These are phyloP conservation scores for Pectinophora gossypiella DNA, from an alignment of 1,140 invertebrate species.

Conservation along the genomic window DNA sequence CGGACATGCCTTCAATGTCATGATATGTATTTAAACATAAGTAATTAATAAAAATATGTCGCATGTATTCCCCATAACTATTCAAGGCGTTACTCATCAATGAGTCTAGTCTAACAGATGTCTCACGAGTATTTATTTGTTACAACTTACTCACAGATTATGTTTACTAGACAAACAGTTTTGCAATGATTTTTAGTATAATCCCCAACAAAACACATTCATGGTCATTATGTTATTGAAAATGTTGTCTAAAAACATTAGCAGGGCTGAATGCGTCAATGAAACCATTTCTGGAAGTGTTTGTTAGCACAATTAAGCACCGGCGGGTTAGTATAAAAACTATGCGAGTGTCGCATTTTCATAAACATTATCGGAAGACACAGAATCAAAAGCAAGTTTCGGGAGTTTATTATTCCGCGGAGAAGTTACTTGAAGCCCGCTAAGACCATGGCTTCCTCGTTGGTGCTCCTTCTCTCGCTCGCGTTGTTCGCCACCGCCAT, in stretches of 20 bases:
- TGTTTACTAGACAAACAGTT: conserved; percentile 10
- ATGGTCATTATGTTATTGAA: conserved; percentile 66
- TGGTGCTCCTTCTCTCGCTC: conserved; percentile 38
- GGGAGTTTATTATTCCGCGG: conserved; percentile 18
- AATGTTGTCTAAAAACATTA: conserved; percentile 43
- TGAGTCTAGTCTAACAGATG: neutral
- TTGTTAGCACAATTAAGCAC: conserved; percentile 53
- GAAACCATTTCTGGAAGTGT: conserved; percentile 47
- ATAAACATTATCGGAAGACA: conserved; percentile 24
- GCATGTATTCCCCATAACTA: no score
- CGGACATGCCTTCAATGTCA: no score
- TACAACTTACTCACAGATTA: conserved; percentile 1
- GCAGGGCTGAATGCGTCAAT: conserved; percentile 39
- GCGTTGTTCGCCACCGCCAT: conserved; percentile 22
- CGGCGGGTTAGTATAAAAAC: conserved; percentile 43
- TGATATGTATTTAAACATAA: no score
- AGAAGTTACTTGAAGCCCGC: conserved; percentile 29
- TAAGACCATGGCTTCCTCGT: conserved; percentile 43
- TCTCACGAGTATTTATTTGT: neutral
- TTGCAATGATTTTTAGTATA: conserved; percentile 30
- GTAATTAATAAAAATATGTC: no score
- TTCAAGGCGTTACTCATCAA: no score
- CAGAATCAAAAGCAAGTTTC: conserved; percentile 13
- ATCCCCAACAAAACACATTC: conserved; percentile 47
- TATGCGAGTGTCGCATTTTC: conserved; percentile 19